A percentile compares a stretch with the other conserved stretches of the same genome.
Evolutionary conservation across 1,140 invertebrate species (phyloP).

Genomic region (Gerris buenoi): DNA sequence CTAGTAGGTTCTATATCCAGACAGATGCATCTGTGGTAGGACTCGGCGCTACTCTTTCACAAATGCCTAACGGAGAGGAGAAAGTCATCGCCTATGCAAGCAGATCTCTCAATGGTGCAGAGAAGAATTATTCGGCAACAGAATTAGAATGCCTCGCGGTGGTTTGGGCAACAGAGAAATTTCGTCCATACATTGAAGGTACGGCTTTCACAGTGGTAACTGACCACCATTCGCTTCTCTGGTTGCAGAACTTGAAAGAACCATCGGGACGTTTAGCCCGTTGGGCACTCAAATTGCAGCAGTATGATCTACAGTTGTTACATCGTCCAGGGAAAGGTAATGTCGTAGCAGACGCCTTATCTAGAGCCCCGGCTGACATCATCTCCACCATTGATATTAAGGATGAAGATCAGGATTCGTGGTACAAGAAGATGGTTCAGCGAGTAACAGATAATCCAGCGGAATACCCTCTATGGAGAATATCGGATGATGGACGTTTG

Average conservation of each 20-base stretch:
- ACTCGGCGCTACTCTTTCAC: slow-evolving; percentile 23
- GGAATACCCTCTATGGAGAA: neutral
- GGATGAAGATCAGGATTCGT: neutral
- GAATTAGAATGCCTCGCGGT: slow-evolving; percentile 33
- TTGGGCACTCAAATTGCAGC: slow-evolving; percentile 23
- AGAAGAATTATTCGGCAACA: slow-evolving; percentile 31
- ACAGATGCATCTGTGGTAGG: slow-evolving; percentile 24
- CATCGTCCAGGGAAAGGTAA: slow-evolving; percentile 20
- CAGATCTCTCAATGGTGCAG: slow-evolving; percentile 24
- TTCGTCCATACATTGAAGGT: slow-evolving; percentile 24
- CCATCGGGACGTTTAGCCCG: slow-evolving; percentile 29
- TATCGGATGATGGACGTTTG: neutral
- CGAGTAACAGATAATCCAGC: neutral
- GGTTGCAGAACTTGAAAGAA: slow-evolving; percentile 31
- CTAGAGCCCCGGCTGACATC: neutral
- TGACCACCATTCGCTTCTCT: slow-evolving; percentile 33
- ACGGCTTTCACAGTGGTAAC: slow-evolving; percentile 29
- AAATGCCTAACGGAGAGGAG: slow-evolving; percentile 19
- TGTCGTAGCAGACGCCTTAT: slow-evolving; percentile 15
- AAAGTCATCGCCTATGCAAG: slow-evolving; percentile 31
- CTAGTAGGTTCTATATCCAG: slow-evolving; percentile 20
- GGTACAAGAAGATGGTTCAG: neutral
- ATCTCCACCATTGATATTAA: neutral
- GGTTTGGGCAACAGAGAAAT: slow-evolving; percentile 29
- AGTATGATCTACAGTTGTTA: slow-evolving; percentile 19